Percentiles rank a stretch among this genome's conserved stretches.
Conservation (phyloP, 2,113 vertebrate genomes). For the Paracanthobrama guichenoti region DNA sequence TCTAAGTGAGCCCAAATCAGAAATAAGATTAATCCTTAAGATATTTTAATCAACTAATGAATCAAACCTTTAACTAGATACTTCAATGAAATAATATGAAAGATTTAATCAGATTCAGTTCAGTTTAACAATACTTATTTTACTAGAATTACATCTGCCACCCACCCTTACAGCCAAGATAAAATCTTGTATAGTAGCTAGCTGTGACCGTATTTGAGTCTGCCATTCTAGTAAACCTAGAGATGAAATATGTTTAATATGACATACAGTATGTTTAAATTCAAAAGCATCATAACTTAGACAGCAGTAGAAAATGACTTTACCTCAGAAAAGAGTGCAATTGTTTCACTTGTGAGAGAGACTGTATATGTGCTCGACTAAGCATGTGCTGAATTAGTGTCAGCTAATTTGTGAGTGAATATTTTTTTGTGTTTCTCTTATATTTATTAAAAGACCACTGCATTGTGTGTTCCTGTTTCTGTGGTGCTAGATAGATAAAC, state of each 20-base stretch:
- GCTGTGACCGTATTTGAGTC: neutral
- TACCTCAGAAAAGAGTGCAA: no score
- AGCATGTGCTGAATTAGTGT: no score
- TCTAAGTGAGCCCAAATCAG: neutral
- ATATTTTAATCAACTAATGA: neutral
- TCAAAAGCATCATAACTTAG: neutral
- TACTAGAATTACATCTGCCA: neutral
- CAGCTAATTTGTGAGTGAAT: no score
- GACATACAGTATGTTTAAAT: no score
- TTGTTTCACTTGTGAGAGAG: no score
- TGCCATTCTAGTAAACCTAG: neutral
- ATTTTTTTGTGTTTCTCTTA: no score
- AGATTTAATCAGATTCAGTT: neutral
- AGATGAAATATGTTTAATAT: neutral
- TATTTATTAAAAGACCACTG: neutral
- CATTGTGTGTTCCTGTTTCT: neutral
- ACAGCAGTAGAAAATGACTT: neutral
- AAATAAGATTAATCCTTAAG: neutral
- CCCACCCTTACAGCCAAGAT: neutral
- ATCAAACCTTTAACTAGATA: neutral
- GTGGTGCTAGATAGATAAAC: no score
- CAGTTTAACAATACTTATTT: neutral
- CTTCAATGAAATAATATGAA: neutral
- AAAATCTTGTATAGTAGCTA: neutral
- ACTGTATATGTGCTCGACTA: no score